Conservation (phyloP, 2,888 invertebrate genomes). For the Cenopis cana region DNA sequence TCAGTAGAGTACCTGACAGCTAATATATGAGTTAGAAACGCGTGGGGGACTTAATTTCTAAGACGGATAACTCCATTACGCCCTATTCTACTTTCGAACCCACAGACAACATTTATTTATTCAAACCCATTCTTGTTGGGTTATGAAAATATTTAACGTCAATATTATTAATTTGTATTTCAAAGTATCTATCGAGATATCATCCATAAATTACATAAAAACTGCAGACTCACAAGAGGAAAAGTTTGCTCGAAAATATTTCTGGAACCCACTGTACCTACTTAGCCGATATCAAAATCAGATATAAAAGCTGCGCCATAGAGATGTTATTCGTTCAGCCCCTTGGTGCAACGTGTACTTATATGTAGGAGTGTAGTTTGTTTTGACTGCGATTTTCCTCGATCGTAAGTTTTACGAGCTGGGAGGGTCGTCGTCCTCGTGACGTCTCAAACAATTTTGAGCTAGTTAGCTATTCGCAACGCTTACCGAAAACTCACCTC, state of each 20-base stretch:
- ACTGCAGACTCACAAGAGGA: constrained; percentile 39
- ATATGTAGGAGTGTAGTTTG: constrained; percentile 59
- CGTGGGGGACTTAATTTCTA: constrained; percentile 38
- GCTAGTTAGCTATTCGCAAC: not conserved
- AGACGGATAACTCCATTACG: constrained; percentile 31
- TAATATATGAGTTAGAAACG: constrained; percentile 31
- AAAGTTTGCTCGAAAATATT: constrained; percentile 19
- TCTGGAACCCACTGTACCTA: not conserved
- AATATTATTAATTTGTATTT: not conserved
- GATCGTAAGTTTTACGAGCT: constrained; percentile 68
- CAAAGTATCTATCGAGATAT: constrained; percentile 10
- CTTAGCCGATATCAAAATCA: constrained; percentile 6
- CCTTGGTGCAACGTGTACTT: constrained; percentile 5
- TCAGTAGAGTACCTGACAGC: constrained; percentile 28
- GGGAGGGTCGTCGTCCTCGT: constrained; percentile 68
- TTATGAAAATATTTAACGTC: not conserved
- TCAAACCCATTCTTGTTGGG: not conserved
- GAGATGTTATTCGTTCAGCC: constrained; percentile 17
- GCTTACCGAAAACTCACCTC: not conserved
- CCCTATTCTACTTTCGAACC: constrained; percentile 21
- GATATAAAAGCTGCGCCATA: constrained; percentile 26
- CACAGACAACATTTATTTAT: not conserved
- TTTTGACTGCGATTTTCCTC: constrained; percentile 77
- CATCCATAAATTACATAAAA: constrained; percentile 21
- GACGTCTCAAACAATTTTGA: constrained; percentile 61